Evolutionary conservation across 2,113 vertebrate species (phyloP).

Genomic region (Solenodon paradoxus): DNA sequence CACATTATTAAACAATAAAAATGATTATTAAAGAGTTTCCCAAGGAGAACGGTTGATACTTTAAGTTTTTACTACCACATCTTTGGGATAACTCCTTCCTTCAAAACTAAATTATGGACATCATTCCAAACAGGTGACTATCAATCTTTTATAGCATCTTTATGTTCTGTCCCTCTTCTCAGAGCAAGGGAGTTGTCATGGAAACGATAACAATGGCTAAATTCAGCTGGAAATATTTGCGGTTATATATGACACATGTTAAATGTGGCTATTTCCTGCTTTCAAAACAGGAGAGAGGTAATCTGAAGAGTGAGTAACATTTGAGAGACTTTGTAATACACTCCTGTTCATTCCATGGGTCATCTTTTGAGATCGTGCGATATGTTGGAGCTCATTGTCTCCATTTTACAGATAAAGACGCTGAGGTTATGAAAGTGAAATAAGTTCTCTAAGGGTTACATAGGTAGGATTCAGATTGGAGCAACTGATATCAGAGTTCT

Average conservation of each 20-base stretch:
- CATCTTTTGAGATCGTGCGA: not conserved
- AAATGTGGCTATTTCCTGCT: not conserved
- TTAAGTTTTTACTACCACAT: not conserved
- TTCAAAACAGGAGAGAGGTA: not conserved
- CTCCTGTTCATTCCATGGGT: not conserved
- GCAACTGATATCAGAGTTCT: not conserved
- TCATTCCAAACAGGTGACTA: not conserved
- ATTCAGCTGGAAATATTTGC: constrained; percentile 51
- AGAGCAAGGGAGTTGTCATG: constrained; percentile 39
- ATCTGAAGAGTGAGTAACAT: not conserved
- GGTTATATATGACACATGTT: not conserved
- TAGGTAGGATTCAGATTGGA: not conserved
- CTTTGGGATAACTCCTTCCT: not conserved
- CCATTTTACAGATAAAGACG: not conserved
- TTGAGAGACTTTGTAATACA: not conserved
- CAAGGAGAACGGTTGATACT: not conserved
- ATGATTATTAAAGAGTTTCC: not conserved
- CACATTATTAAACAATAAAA: not conserved
- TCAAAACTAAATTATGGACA: not conserved
- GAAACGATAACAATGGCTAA: constrained; percentile 41
- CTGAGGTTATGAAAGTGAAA: not conserved
- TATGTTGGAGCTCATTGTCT: not conserved
- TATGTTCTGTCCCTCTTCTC: constrained; percentile 7
- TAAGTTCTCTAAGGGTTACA: not conserved
- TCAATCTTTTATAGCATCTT: constrained; percentile 38